Evolutionary conservation across 1,140 invertebrate genomes (phyloP).

Genomic region (Zophobas atratus): DNA sequence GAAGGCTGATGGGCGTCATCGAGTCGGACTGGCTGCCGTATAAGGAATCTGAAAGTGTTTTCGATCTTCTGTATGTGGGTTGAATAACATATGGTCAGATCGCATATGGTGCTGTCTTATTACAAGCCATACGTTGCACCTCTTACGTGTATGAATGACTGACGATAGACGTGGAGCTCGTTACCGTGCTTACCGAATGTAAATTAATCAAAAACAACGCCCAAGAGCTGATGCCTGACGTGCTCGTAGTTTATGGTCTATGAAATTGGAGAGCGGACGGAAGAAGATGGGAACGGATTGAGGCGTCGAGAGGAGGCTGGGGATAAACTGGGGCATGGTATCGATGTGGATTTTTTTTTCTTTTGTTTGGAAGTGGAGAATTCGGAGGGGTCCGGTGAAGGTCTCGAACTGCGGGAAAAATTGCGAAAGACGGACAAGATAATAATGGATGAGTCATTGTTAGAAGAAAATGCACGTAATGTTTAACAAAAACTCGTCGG

Average conservation of each 20-base stretch:
- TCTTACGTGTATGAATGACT: constrained; percentile 38
- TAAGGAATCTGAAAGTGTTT: constrained; percentile 58
- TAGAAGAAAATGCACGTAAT: too few species aligned
- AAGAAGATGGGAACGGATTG: not conserved
- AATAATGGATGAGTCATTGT: too few species aligned
- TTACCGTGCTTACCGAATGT: constrained; percentile 37
- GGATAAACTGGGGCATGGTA: constrained; percentile 2
- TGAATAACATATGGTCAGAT: constrained; percentile 55
- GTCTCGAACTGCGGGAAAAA: too few species aligned
- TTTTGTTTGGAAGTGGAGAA: too few species aligned
- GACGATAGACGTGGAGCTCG: constrained; percentile 5
- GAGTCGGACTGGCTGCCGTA: constrained; percentile 41
- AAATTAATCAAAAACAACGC: constrained; percentile 43
- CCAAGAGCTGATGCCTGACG: not conserved
- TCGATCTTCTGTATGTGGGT: constrained; percentile 56
- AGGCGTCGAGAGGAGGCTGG: not conserved
- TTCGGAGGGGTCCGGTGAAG: too few species aligned
- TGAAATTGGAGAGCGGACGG: constrained; percentile 26
- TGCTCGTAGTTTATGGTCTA: constrained; percentile 28
- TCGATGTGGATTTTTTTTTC: too few species aligned
- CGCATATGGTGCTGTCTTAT: constrained; percentile 51
- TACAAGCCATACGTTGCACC: constrained; percentile 39
- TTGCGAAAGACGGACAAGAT: too few species aligned
- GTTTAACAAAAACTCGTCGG: too few species aligned
- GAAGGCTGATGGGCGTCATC: constrained; percentile 53